These are phyloP conservation scores for Hemibagrus guttatus DNA, from an alignment of 2,797 vertebrate genomes.

Conservation along the genomic window DNA sequence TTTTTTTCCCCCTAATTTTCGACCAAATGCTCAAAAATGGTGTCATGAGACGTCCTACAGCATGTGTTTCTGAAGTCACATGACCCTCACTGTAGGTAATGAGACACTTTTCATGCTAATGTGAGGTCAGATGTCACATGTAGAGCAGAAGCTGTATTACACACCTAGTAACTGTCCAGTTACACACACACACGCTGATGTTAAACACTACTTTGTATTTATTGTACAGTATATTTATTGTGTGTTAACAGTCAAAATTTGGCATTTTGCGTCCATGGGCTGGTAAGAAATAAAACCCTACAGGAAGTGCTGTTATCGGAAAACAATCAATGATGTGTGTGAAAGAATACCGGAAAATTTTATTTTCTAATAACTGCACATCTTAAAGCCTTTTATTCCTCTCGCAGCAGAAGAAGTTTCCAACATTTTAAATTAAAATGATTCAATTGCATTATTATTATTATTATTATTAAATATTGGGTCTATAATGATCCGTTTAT, in stretches of 20 bases:
- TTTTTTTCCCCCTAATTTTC: too few relatives aligned
- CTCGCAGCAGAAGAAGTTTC: background rate
- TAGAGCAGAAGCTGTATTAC: background rate
- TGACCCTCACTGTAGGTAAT: conserved; percentile 3
- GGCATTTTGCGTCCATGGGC: background rate
- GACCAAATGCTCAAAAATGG: too few relatives aligned
- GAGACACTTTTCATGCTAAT: background rate
- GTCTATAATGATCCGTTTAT: background rate
- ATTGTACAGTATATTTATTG: background rate
- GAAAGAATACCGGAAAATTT: background rate
- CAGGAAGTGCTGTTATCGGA: too few relatives aligned
- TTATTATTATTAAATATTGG: background rate
- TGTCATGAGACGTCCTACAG: too few relatives aligned
- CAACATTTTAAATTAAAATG: background rate
- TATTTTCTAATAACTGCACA: background rate
- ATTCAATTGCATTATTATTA: background rate
- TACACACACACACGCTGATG: background rate
- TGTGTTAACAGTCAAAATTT: background rate
- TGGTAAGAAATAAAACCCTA: background rate
- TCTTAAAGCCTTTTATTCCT: background rate
- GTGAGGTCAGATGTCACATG: background rate
- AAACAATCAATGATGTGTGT: background rate
- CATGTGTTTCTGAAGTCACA: background rate
- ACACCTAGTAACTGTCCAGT: background rate
- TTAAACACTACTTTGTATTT: background rate